A percentile compares a stretch with the other conserved stretches of the same genome.
These are phyloP conservation scores for Hypsibius dujardini DNA, from an alignment of 1,140 invertebrate species.

Conservation along the genomic window DNA sequence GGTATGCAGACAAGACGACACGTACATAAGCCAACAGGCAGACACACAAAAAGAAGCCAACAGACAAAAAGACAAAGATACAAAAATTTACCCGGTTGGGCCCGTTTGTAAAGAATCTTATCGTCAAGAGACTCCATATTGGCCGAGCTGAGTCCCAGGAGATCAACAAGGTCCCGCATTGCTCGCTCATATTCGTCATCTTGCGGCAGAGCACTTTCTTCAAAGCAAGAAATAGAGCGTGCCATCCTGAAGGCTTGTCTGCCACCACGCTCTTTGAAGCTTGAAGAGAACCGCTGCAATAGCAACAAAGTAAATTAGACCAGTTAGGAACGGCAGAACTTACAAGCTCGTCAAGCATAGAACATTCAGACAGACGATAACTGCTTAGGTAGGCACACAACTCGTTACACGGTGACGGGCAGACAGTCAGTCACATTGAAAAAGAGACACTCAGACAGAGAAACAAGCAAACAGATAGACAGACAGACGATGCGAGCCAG, in stretches of 20 bases:
- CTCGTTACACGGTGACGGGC: too few relatives aligned
- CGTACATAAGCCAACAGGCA: too few relatives aligned
- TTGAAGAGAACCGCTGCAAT: neutral
- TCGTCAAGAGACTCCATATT: neutral
- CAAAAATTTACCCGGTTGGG: neutral
- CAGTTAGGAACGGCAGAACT: neutral
- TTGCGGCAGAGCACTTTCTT: neutral
- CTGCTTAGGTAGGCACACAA: too few relatives aligned
- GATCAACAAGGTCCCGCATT: neutral
- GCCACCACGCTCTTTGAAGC: neutral
- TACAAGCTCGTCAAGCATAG: neutral
- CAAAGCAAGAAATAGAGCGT: neutral
- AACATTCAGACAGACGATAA: too few relatives aligned
- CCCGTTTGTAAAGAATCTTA: neutral
- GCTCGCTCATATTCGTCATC: neutral
- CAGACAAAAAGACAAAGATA: neutral
- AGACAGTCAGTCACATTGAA: too few relatives aligned
- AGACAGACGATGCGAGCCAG: too few relatives aligned
- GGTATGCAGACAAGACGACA: too few relatives aligned
- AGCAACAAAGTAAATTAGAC: neutral
- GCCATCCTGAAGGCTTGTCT: neutral
- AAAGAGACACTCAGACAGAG: too few relatives aligned
- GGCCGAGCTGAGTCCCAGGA: neutral
- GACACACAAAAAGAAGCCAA: too few relatives aligned
- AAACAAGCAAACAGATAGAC: too few relatives aligned